A percentile compares a stretch with the other conserved stretches of the same genome.
phyloP scores from a whole-genome alignment of 2,797 vertebrate genomes.

The Hipposideros larvatus region DNA sequence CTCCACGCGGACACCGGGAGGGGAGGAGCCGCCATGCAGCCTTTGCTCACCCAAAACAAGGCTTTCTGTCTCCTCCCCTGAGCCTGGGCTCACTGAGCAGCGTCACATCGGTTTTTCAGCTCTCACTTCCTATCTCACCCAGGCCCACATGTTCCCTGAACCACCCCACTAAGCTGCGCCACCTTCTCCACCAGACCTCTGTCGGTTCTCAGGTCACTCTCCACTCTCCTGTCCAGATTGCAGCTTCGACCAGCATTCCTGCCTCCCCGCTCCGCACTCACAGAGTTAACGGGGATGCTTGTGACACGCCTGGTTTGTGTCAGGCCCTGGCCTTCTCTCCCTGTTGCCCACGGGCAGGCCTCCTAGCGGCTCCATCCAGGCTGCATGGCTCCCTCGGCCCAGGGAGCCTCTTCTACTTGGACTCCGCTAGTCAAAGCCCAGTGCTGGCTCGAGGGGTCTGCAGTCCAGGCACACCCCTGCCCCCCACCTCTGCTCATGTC shows the following conservation, averaged over 20 bases:
- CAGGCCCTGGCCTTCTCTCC: not conserved
- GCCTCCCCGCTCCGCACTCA: not conserved
- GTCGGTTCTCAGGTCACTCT: not conserved
- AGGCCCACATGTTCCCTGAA: not conserved
- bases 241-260: not conserved
- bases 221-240: not conserved
- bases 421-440: not conserved
- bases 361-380: not conserved
- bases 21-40: rapidly evolving
- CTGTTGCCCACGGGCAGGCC: not conserved
- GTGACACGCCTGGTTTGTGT: not conserved
- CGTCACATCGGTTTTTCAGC: not conserved
- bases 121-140: not conserved
- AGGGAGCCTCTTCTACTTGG: not conserved
- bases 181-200: not conserved
- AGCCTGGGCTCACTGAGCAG: not conserved
- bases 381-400: rapidly evolving
- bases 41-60: not conserved
- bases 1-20: not conserved
- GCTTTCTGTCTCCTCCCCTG: not conserved
- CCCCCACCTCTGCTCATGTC: not conserved
- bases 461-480: not conserved
- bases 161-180: not conserved
- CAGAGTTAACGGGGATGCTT: not conserved
- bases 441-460: not conserved